A percentile compares a stretch with the other conserved stretches of the same genome.
phyloP scores from a whole-genome alignment of 2,888 invertebrate species.

The Xestoiulus laeticollis region DNA sequence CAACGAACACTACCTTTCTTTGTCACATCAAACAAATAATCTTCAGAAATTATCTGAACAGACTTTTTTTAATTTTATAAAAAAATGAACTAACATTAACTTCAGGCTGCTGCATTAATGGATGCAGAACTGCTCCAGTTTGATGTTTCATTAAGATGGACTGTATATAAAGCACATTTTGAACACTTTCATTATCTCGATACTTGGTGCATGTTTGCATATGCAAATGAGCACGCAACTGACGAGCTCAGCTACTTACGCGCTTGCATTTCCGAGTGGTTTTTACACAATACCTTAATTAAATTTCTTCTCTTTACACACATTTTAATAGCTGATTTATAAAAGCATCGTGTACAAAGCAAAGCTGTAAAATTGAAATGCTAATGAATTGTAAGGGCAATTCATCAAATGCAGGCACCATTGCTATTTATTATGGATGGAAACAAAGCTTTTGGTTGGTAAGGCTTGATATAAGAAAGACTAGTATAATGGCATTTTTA shows the following conservation, averaged over 20 bases:
- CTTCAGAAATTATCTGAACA: neutral
- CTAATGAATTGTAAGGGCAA: conserved; percentile 3
- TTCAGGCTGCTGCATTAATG: neutral
- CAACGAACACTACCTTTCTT: neutral
- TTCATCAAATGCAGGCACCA: neutral
- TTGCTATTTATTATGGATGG: neutral
- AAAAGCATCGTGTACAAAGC: neutral
- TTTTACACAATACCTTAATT: conserved; percentile 14
- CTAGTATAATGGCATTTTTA: too few relatives aligned
- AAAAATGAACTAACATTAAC: neutral
- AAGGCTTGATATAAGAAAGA: neutral
- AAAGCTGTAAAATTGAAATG: neutral
- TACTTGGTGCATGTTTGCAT: neutral
- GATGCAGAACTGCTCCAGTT: neutral
- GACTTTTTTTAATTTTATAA: neutral
- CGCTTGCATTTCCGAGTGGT: conserved; percentile 4
- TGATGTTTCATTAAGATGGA: neutral
- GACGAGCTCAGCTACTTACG: neutral
- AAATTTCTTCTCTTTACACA: neutral
- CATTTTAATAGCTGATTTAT: conserved; percentile 21
- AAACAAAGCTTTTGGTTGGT: neutral
- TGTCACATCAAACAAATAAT: neutral
- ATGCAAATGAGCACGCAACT: conserved; percentile 7
- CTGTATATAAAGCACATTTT: conserved; percentile 17
- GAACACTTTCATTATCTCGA: conserved; percentile 21